Base-by-base conservation (phyloP, 2,113 vertebrate genomes). In the Tragulus kanchil region DNA sequence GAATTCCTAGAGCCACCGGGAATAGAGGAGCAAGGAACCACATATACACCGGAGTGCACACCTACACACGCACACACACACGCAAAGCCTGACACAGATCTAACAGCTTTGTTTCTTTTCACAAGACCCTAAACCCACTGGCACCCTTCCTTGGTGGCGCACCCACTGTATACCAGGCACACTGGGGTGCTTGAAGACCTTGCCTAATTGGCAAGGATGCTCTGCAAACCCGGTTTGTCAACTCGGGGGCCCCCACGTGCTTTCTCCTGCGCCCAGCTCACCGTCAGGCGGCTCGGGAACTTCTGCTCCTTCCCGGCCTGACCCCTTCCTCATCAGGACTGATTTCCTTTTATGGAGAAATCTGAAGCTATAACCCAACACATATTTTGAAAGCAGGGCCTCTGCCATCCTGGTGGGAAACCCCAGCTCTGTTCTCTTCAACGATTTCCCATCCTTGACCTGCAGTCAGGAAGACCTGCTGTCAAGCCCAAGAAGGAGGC, bases 341-440 rank as follows among this genome's bases (percentile, higher is more conserved):
- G 14, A 78, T 54, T 62, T 85, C 85, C 93, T 94, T 94, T 86
- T 81, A 89, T 16, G 48, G 79, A 48, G 25, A 89, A 87, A 94
- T 36, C 86, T 86, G 56, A 85, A 95, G 77, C 84, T 56, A 50
- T 42, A 71, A 58, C n/a, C 59, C 83, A 71, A 87, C 15, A 52
- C 82, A 36, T 77, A 71, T 87, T 71, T 89, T 84, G 69, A 52
- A 94, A 56, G 59, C 19, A 75, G 9, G 16, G 28, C 85, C 65
- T 88, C 77, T n/a, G 45, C 65, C 62, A 28, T 23, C 45, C 8
- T 0, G 11, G 77, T 25, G 26, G 26, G 48, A 62, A 79, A 82
- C 21, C 3, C 31, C n/a, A 48, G 59, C 31, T 78, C 13, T 1
- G 16, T 15, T 71, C 54, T 77, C 59, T 48, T 26, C 17, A 19